Base-by-base conservation (phyloP, 1,140 invertebrate species). In the Babylonia areolata region DNA sequence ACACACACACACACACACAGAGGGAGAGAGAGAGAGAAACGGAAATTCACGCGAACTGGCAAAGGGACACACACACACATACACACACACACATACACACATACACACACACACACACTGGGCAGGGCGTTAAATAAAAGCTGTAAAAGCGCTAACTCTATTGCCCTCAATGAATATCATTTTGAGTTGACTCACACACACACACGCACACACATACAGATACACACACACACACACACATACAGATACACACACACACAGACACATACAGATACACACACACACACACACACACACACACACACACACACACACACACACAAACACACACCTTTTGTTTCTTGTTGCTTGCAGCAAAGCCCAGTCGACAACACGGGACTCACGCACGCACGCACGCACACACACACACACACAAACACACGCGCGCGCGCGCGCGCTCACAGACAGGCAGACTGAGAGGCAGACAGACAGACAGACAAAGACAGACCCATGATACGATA, bases 361-460 rank as follows among this genome's bases (percentile, higher is more conserved):
- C 9, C 11, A 75, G 33, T 12, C 11, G 11, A 31, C 33, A n/a
- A n/a, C n/a, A n/a, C n/a, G n/a, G n/a, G n/a, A n/a, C n/a, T n/a
- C 15, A 35, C 33, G 35, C 33, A 35, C 33, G 23, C 33, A 40
- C 39, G 23, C 17, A 77, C 17, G 33, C 73, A 20, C 73, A 35
- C 73, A 35, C 33, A 20, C 73, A 77, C 73, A 77, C 73, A 77
- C 73, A 77, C 73, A 77, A 2, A 77, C 73, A 77, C n/a, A 77
- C 73, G 31, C 9, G 33, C 23, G 33, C 6, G 6, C 2, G 39
- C 12, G 33, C 3, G 73, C 12, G 73, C n/a, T n/a, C n/a, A 37
- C 3, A 37, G 73, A 77, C 12, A 40, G 73, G 12, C 9, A 37
- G 73, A 77, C 3, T 17, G 73, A 77, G 73, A 40, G 39, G 35